Evolutionary conservation across 2,797 vertebrate genomes (phyloP), one percentile per base, ranked within the genome.

Genomic region (Tarsius wallacei): DNA sequence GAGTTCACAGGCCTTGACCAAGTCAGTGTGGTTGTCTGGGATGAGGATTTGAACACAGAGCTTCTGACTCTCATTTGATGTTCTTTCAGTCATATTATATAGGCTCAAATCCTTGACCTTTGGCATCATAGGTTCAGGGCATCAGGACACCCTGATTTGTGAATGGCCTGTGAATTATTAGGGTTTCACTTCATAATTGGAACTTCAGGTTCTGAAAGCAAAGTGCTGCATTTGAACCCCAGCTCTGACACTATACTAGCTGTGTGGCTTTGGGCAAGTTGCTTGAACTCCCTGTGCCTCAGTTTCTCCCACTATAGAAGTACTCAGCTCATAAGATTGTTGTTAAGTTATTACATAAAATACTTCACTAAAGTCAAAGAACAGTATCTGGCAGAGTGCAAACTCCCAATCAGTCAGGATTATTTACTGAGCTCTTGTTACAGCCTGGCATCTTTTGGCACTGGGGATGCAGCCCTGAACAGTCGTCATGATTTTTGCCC

Each of bases 221-320:
- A 70, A 94, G n/a, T 59, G 47, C 49, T 91, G 76, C 22, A 22
- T 83, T 84, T 94, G 71, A 93, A 85, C 59, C 42, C 66, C 53
- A 70, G 17, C 16, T 64, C 26, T 92, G 21, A 33, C 17, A 82
- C 85, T 63, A 42, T 33, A 28, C 9, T 19, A 64, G 66, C 49
- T 85, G 3, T 92, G 71, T 90, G 84, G 73, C 76, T 71, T 93
- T 53, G 66, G 49, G 28, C n/a, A 86, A 87, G 84, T 91, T 82
- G 61, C 22, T 81, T 77, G 68, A 85, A 73, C 36, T 70, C 21
- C 24, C 15, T 47, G 47, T 74, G 53, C 91, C 53, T 91, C 36
- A 21, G 15, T 76, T 95, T 93, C 85, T 88, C 61, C 70, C 8
- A 88, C 64, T 51, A 5, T 33, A 74, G 59, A 91, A 53, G 13